Conservation (phyloP, 2,113 vertebrate genomes). For the Hippocampus mohnikei region DNA sequence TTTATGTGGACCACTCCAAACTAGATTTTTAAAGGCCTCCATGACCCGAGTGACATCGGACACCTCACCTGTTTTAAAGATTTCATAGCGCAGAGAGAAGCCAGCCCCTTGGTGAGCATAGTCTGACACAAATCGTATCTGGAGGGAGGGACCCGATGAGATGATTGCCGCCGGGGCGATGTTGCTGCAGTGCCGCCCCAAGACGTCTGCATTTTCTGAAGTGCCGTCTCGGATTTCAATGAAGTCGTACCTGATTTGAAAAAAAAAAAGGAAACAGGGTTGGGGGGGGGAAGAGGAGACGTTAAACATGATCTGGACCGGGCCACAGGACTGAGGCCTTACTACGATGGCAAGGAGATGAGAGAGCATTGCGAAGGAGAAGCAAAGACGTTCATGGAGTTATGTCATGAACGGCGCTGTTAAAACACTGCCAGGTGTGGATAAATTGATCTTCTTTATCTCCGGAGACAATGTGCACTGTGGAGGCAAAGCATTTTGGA, state of each 20-base stretch:
- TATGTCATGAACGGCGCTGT: conserved; percentile 40
- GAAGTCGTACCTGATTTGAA: conserved; percentile 85
- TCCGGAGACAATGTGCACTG: conserved; percentile 22
- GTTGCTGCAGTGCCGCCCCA: conserved; percentile 96
- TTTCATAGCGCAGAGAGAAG: conserved; percentile 97
- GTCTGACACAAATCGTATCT: conserved; percentile 93
- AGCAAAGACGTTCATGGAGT: conserved; percentile 31
- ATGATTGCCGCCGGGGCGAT: conserved; percentile 92
- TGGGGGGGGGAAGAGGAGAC: not conserved
- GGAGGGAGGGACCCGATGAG: conserved; percentile 86
- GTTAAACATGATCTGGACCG: not conserved
- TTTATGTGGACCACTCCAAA: not conserved
- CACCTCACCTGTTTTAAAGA: conserved; percentile 92
- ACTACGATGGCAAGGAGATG: conserved; percentile 13
- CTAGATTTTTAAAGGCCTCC: not conserved
- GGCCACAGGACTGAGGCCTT: conserved; percentile 8
- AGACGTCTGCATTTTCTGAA: conserved; percentile 81
- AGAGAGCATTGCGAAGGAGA: conserved; percentile 3
- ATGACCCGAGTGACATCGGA: not conserved
- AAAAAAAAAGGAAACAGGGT: not conserved
- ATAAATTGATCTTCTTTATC: conserved; percentile 27
- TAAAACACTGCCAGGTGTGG: conserved; percentile 54
- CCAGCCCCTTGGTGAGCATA: conserved; percentile 95
- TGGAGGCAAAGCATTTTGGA: conserved; percentile 23
- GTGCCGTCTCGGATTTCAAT: conserved; percentile 94